Evolutionary conservation across 2,797 vertebrate species (phyloP), one percentile per base, ranked within the genome.

Genomic region (Spheniscus humboldti): DNA sequence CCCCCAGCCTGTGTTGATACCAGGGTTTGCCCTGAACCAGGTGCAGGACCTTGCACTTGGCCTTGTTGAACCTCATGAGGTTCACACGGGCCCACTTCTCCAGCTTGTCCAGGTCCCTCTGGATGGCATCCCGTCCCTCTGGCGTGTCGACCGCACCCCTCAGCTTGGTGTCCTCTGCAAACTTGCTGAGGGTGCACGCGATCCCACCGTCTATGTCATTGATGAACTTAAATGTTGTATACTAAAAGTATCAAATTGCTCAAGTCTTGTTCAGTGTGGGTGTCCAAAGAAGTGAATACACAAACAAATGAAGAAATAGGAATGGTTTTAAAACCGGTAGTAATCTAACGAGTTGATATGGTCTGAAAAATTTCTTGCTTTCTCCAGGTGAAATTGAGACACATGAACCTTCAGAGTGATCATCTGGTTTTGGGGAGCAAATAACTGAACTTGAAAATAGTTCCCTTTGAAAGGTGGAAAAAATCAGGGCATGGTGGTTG

Each of bases 141-240:
- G 3, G 22, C 0, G 1, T 71, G 22, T 55, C 25, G 33, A 50
- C 22, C 1, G 1, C 22, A 28, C 22, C 9, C 14, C 11, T 48
- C 10, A 48, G 8, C 10, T 62, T 68, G 10, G 7, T 35, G 15
- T 43, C 19, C 8, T 69, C 24, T 28, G 11, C 45, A 87, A 24
- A 59, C n/a, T 31, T 45, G 13, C 20, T 57, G 37, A 63, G 15
- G 14, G 18, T 64, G 15, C 4, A 10, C 15, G 64, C 0, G 0
- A 53, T 77, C 15, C 7, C 18, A 31, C 22, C 47, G 31, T 25
- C 33, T 20, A 33, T 9, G 18, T 41, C 30, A 35, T 0, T 59
- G 30, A 53, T 41, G 27, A 82, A 82, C 45, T 75, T 55, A 67
- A 68, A 9, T 74, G 37, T 31, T 63, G 28, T 48, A 35, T 50